Base-by-base conservation (phyloP, 1,140 invertebrate genomes). In the Cherax destructor region DNA sequence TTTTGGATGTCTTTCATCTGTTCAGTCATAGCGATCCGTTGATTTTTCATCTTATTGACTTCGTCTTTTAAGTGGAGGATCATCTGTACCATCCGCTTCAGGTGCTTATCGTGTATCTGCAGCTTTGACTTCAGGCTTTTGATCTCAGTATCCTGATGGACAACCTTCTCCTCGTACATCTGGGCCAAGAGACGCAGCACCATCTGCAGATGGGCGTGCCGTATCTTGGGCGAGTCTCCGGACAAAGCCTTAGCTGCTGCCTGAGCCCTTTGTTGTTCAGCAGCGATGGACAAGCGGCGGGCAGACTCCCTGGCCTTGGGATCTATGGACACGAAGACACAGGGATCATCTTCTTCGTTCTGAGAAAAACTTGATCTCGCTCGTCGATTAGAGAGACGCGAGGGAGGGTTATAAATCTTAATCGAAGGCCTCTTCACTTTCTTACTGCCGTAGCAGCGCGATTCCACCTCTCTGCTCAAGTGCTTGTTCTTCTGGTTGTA, bases 101-200 rank as follows among this genome's bases (percentile, higher is more conserved):
- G 77, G 6, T 91, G 83, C 69, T 93, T 93, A n/a, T 93, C 92
- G n/a, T 93, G 92, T 6, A 86, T 86, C 69, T 88, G 90, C 4
- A 93, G 69, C 50, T 86, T 91, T 9, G 65, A 76, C 76, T 93
- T 93, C 4, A 93, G 81, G 13, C 41, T 52, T 59, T 91, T 52
- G 24, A 93, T 91, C 49, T 93, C 89, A 6, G 92, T 89, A 61
- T 93, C 92, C 61, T 93, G 92, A 41, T 69, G 86, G 49, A 77
- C 86, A 30, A 93, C 87, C 79, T 93, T 93, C 21, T 93, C 92
- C 59, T 93, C 85, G 74, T 93, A 93, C 18, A 93, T 83, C 30
- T 91, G 89, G 7, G 92, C 81, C 74, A 93, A 76, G 41, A 93
- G 89, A 30, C 90, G 86, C 18, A 93, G 83, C 41, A 93, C 87